Evolutionary conservation across 1,140 invertebrate species (phyloP), one percentile per base, ranked within the genome.

Genomic region (Belonocnema kinseyi): DNA sequence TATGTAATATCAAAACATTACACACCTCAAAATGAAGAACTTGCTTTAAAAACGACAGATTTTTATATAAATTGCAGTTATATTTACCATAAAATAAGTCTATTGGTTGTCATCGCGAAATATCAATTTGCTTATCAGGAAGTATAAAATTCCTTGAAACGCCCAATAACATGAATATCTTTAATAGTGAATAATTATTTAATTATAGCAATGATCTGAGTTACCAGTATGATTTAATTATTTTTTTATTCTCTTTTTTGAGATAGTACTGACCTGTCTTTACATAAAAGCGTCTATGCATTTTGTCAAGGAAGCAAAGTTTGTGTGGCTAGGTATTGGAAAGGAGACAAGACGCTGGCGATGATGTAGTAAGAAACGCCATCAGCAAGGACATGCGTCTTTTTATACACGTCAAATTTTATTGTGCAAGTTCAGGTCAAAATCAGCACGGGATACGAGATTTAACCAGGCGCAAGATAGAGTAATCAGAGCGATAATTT

Each of bases 301-400:
- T 16, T 40, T 21, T 66, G 8, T 16, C 14, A 7, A 66, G 40
- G 26, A 40, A 66, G 40, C n/a, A 8, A n/a, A 46, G 14, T 40
- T 26, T 40, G 40, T 26, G 61, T 66, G 26, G 2, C 40, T 40
- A 40, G 61, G 14, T 26, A 46, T 66, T n/a, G 12, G 16, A 66
- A 61, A 26, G 21, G 33, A 40, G 40, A 46, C 61, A 66, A 66
- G 61, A 40, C 40, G 61, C 16, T 66, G 61, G 21, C 11, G 54
- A 17, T 56, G 54, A 46, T 56, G 21, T 66, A 66, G 33, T n/a
- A 66, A 13, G 61, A 40, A 66, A 66, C 50, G 58, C 58, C 40
- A 52, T 70, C 61, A 16, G 50, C 58, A 66, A 75, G 74, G 74
- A 75, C 74, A 58, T 50, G 58, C 70, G 58, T 19, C 33, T 56